These are phyloP conservation scores for Antrozous pallidus DNA, from an alignment of 2,797 vertebrate species.

Conservation along the genomic window DNA sequence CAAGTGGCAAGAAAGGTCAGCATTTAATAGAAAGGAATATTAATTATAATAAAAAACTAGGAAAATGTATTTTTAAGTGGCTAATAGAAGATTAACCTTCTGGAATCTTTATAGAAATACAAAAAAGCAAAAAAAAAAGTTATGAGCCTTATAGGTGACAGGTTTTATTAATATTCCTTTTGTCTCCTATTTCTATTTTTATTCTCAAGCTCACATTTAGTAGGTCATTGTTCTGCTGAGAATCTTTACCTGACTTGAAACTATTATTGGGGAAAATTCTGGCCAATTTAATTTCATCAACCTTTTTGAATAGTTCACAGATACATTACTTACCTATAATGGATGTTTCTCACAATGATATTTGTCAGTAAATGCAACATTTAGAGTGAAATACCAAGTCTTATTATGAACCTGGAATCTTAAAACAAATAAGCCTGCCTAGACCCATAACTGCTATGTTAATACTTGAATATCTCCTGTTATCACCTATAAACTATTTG, in stretches of 20 bases:
- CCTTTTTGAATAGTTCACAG: background rate
- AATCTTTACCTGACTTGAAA: conserved; percentile 5
- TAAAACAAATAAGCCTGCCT: background rate
- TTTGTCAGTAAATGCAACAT: background rate
- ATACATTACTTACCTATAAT: background rate
- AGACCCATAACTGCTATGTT: background rate
- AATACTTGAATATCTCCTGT: conserved; percentile 6
- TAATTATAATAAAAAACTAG: conserved; percentile 42
- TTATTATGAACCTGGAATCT: background rate
- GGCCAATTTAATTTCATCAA: conserved; percentile 24
- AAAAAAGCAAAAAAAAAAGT: background rate
- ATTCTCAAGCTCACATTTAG: background rate
- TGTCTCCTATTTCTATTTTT: conserved; percentile 21
- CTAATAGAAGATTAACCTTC: conserved; percentile 26
- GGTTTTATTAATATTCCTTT: conserved; percentile 11
- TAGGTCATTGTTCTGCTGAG: background rate
- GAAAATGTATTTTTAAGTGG: conserved; percentile 31
- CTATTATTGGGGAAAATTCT: background rate
- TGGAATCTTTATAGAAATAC: conserved; percentile 28
- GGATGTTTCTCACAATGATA: background rate
- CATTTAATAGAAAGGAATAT: conserved; percentile 19
- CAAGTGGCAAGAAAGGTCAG: conserved; percentile 13
- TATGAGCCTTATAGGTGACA: background rate
- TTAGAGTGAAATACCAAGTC: background rate
- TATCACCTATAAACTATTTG: background rate